phyloP scores from a whole-genome alignment of 2,888 invertebrate genomes.

The Rutpela maculata region DNA sequence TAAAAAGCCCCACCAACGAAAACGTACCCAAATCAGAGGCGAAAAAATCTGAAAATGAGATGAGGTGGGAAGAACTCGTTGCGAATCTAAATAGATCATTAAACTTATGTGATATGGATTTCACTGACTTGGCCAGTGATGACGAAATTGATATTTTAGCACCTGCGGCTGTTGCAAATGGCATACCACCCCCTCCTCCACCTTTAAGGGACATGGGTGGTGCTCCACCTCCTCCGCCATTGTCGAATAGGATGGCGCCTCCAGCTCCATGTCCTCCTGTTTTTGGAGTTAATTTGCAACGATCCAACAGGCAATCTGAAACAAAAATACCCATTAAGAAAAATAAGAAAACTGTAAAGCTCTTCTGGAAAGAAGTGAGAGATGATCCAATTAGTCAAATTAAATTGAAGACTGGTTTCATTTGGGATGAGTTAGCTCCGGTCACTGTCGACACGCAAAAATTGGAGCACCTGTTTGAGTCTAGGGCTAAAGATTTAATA shows the following conservation, averaged over 20 bases:
- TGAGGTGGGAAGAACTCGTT: conserved; percentile 96
- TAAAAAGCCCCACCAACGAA: conserved; percentile 83
- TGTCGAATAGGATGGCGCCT: conserved; percentile 63
- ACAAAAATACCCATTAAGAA: conserved; percentile 81
- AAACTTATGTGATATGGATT: conserved; percentile 95
- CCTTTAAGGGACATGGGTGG: conserved; percentile 76
- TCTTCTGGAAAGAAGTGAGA: conserved; percentile 98
- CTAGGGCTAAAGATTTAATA: conserved; percentile 94
- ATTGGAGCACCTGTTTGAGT: conserved; percentile 97
- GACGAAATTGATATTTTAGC: conserved; percentile 87
- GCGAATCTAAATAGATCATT: conserved; percentile 85
- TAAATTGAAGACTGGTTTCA: conserved; percentile 79
- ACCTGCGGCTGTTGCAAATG: conserved; percentile 80
- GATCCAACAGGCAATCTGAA: conserved; percentile 64
- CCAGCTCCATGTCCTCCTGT: conserved; percentile 75
- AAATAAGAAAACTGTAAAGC: conserved; percentile 96
- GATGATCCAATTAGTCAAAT: conserved; percentile 83
- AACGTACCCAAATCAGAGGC: conserved; percentile 79
- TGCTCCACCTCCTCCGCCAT: conserved; percentile 75
- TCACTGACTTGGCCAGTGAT: conserved; percentile 91
- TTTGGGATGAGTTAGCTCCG: conserved; percentile 94
- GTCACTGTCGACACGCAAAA: conserved; percentile 93
- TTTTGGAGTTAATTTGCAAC: conserved; percentile 70
- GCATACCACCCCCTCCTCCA: conserved; percentile 87
- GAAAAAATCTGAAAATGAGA: conserved; percentile 93